Conservation (phyloP, 30 jellyfish, hydroid and myxozoan species). For the Aurelia coerulea region DNA sequence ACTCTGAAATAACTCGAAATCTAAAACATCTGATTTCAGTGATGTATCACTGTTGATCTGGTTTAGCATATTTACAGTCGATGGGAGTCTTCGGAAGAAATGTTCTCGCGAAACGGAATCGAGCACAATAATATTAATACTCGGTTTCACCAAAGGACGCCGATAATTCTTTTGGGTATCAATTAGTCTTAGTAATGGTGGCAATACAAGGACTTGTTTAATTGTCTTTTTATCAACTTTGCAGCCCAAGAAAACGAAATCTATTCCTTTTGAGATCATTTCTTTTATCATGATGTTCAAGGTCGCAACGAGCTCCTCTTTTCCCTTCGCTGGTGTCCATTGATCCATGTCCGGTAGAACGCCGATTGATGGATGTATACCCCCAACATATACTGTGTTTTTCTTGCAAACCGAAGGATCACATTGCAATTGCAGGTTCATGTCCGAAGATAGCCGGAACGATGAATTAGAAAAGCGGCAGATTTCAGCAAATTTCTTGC, state of each 20-base stretch:
- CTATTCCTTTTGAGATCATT: constrained; percentile 53
- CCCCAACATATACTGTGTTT: constrained; percentile 59
- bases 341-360: constrained; percentile 73
- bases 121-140: constrained; percentile 78
- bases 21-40: constrained; percentile 57
- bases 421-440: constrained; percentile 63
- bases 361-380: constrained; percentile 64
- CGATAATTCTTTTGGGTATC: constrained; percentile 30
- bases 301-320: constrained; percentile 55
- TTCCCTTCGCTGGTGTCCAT: constrained; percentile 73
- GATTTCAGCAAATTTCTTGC: constrained; percentile 60
- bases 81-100: constrained; percentile 89
- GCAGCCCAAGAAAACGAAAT: constrained; percentile 84
- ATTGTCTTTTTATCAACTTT: constrained; percentile 44
- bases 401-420: constrained; percentile 76
- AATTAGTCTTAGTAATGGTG: constrained; percentile 65
- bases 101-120: constrained; percentile 97
- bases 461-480: constrained; percentile 73
- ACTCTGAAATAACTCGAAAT: constrained; percentile 92
- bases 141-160: constrained; percentile 24
- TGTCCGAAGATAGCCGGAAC: constrained; percentile 51
- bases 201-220: constrained; percentile 87
- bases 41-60: constrained; percentile 22
- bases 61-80: constrained; percentile 65
- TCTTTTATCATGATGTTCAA: constrained; percentile 41